Percentiles rank a stretch among this genome's conserved stretches.
phyloP scores from a whole-genome alignment of 2,888 invertebrate species.

The Apotomis turbidana region DNA sequence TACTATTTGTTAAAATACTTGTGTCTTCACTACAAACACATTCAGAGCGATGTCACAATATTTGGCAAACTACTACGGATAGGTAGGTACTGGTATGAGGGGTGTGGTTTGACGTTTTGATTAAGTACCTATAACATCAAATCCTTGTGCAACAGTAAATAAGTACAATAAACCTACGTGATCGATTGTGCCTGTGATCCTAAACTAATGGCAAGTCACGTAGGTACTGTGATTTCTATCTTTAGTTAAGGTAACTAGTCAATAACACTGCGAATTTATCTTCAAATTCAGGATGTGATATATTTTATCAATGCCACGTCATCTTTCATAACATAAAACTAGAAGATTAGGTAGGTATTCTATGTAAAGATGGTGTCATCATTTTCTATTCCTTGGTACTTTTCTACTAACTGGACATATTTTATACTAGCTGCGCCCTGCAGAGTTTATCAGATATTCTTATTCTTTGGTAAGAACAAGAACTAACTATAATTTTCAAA shows the following conservation, averaged over 20 bases:
- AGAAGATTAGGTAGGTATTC: too few relatives aligned
- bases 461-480: too few relatives aligned
- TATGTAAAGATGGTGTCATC: too few relatives aligned
- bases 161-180: constrained; percentile 6
- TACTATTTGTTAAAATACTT: constrained; percentile 8
- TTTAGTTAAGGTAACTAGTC: not conserved
- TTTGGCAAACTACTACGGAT: constrained; percentile 3
- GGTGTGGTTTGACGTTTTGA: constrained; percentile 4
- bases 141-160: constrained; percentile 13
- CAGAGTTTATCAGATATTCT: too few relatives aligned
- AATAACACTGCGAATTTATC: not conserved
- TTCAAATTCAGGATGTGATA: not conserved
- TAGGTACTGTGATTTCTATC: not conserved
- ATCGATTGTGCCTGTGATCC: not conserved
- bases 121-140: not conserved
- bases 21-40: not conserved
- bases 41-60: constrained; percentile 12
- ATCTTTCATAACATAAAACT: too few relatives aligned
- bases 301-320: not conserved
- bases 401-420: too few relatives aligned
- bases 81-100: not conserved
- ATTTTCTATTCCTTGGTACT: too few relatives aligned
- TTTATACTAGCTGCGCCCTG: too few relatives aligned
- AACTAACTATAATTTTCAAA: too few relatives aligned
- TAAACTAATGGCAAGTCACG: not conserved